phyloP scores from a whole-genome alignment of 2,888 invertebrate genomes.

The Ypsolopha sequella region DNA sequence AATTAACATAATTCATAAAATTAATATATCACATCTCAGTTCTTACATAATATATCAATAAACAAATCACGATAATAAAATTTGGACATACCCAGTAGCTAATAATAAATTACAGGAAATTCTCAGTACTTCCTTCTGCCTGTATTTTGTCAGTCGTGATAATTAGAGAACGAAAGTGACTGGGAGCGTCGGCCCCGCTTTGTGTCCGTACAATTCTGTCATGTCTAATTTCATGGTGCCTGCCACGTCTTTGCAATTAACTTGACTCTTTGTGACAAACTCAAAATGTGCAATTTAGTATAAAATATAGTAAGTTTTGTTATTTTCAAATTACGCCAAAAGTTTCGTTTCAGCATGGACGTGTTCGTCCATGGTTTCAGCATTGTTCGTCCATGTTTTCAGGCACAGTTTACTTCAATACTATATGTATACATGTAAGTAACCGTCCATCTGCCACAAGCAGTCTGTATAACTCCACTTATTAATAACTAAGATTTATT shows the following conservation, averaged over 20 bases:
- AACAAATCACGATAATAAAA: no score
- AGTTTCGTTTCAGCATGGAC: no score
- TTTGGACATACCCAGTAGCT: not conserved
- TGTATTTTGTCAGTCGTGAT: conserved; percentile 47
- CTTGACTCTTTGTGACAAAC: conserved; percentile 15
- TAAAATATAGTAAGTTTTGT: not conserved
- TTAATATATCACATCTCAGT: no score
- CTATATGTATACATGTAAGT: no score
- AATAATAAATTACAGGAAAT: conserved; percentile 2
- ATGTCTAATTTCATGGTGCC: conserved; percentile 46
- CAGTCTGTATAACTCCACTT: no score
- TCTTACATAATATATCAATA: no score
- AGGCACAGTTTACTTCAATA: no score
- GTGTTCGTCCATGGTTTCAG: no score
- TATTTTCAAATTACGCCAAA: not conserved
- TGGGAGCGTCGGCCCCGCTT: conserved; percentile 38
- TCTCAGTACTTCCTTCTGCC: conserved; percentile 19
- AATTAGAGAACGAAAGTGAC: conserved; percentile 46
- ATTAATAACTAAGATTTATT: no score
- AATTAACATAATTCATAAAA: no score
- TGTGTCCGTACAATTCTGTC: conserved; percentile 49
- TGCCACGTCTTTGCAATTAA: conserved; percentile 39
- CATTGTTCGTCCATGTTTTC: no score
- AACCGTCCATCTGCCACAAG: no score
- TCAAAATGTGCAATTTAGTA: conserved; percentile 1